phyloP scores from a whole-genome alignment of 2,888 invertebrate species.

The Blastobasis adustella region DNA sequence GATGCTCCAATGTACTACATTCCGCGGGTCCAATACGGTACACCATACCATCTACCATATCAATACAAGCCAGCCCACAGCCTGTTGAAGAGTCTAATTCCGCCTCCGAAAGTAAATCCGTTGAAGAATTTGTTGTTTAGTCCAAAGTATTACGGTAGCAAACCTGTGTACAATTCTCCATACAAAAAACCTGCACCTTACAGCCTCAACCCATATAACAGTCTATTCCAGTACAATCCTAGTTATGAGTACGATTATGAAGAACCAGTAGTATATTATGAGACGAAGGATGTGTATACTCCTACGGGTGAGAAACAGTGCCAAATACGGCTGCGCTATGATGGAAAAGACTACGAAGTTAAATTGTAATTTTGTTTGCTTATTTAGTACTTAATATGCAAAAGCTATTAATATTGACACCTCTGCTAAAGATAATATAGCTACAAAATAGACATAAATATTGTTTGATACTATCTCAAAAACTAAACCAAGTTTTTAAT shows the following conservation, averaged over 20 bases:
- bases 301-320: slow-evolving; percentile 37
- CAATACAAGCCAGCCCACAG: slow-evolving; percentile 3
- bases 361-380: too few species aligned
- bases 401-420: too few species aligned
- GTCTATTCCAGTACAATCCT: too few species aligned
- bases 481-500: too few species aligned
- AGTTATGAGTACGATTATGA: slow-evolving; percentile 5
- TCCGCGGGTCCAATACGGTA: slow-evolving; percentile 9
- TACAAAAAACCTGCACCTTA: too few species aligned
- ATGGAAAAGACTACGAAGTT: slow-evolving; percentile 43
- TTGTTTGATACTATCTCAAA: too few species aligned
- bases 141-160: slow-evolving; percentile 4
- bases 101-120: neutral
- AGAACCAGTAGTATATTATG: slow-evolving; percentile 27
- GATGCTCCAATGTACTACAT: neutral
- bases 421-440: too few species aligned
- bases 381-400: too few species aligned
- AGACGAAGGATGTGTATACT: slow-evolving; percentile 28
- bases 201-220: neutral
- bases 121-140: slow-evolving; percentile 12
- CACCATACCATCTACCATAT: neutral
- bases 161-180: neutral
- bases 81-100: slow-evolving; percentile 8
- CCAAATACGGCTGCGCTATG: slow-evolving; percentile 47
- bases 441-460: too few species aligned